Evolutionary conservation across 2,113 vertebrate genomes (phyloP), one percentile per base, ranked within the genome.

Genomic region (Forbesichthys agassizii): DNA sequence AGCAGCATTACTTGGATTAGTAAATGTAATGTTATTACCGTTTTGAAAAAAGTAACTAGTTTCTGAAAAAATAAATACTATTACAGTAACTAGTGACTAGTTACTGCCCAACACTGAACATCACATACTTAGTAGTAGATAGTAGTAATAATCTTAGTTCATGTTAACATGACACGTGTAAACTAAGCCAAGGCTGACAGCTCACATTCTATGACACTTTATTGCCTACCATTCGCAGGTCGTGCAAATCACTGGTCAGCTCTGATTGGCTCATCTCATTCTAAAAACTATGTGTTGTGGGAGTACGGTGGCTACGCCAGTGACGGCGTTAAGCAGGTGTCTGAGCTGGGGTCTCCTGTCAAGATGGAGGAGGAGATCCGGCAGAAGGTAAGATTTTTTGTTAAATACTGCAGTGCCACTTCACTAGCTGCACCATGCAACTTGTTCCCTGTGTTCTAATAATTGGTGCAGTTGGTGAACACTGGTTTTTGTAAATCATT

Each of bases 291-390:
- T 2, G 95, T 98, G 66, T 88, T 98, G 9, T 99, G 98, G 98
- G 97, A 99, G 75, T 99, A 98, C 0, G 97, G 98, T 14, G 95
- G 96, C 3, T 93, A 94, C 0, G 85, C 98, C 4, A 99, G 97
- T 0, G 95, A 98, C 2, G 98, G 98, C 0, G 96, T 99, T 62
- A 98, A 95, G 20, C 96, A 98, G 81, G 94, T 99, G 0, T 96
- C 98, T 36, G 97, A 99, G 74, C 64, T 99, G 89, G 98, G 98
- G 1, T 99, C 97, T 6, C 97, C 98, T 0, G 95, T 99, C 46
- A 98, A 98, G 91, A 99, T 98, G 98, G 98, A 99, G 81, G 98
- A 99, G 91, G 98, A 99, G 91, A 99, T 99, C 86, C 94, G 98
- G 46, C 96, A 98, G 65, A 97, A 98, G 90, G 98, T 99, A 94